Evolutionary conservation across 2,888 invertebrate species (phyloP).

Genomic region (Sinodicranocentrus sp.): DNA sequence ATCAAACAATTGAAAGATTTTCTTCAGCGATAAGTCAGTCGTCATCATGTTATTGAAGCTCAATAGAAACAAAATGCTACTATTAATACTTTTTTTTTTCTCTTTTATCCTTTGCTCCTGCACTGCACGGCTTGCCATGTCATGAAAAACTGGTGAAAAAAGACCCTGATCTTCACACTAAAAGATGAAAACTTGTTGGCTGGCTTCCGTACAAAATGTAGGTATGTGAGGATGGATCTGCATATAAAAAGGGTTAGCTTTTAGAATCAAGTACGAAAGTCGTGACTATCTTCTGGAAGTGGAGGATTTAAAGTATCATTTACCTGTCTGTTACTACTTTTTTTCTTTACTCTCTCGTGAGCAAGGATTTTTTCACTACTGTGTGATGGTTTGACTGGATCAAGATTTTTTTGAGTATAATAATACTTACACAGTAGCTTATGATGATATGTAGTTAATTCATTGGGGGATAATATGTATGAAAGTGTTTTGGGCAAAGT

Average conservation of each 20-base stretch:
- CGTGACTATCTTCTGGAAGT: slow-evolving; percentile 69
- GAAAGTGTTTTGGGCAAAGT: slow-evolving; percentile 12
- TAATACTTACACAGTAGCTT: slow-evolving; percentile 42
- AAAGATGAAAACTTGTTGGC: slow-evolving; percentile 41
- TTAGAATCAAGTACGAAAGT: slow-evolving; percentile 40
- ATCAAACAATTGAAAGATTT: slow-evolving; percentile 42
- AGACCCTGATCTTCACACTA: slow-evolving; percentile 9
- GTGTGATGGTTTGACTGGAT: slow-evolving; percentile 29
- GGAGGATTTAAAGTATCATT: slow-evolving; percentile 64
- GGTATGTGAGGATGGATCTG: too few relatives aligned
- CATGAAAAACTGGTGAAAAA: slow-evolving; percentile 37
- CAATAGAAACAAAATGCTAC: slow-evolving; percentile 7
- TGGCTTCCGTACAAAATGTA: slow-evolving; percentile 36
- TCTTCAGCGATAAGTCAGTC: slow-evolving; percentile 51
- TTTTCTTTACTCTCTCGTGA: not conserved
- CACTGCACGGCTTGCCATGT: slow-evolving; percentile 54
- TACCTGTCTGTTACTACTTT: slow-evolving; percentile 58
- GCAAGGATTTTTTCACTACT: slow-evolving; percentile 4
- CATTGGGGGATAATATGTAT: slow-evolving; percentile 19
- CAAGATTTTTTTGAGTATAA: too few relatives aligned
- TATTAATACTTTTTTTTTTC: slow-evolving; percentile 42
- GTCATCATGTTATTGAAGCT: slow-evolving; percentile 55
- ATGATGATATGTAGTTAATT: slow-evolving; percentile 48
- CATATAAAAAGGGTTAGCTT: not conserved
- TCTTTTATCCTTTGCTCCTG: slow-evolving; percentile 22